Base-by-base conservation (phyloP, 37 sponge, comb jelly and placozoan species). In the Ianthella basta region DNA sequence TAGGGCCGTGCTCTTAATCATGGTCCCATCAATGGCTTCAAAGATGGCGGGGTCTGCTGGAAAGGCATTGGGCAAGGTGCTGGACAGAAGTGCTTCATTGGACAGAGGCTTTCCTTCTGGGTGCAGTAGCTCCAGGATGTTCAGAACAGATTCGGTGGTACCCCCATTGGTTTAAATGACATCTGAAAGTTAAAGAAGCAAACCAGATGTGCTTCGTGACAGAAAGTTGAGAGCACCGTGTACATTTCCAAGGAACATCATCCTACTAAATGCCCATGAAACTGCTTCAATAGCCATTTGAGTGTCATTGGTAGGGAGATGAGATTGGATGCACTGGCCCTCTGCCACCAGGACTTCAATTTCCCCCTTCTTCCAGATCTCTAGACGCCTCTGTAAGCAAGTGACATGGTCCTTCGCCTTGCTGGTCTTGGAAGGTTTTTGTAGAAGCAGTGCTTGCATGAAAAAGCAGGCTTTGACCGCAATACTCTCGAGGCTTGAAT, bases 321-420 rank as follows among this genome's bases (percentile, higher is more conserved):
- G 64, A 61, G 64, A 61, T 61, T 61, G 64, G 8, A 61, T 61
- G 64, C 64, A 61, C 13, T 27, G 64, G 64, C 64, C 64, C 64
- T 61, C 64, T 12, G 25, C 64, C 64, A 61, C 64, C 64, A 61
- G 64, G 64, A 61, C 64, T 61, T 61, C 29, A 12, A 61, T 61
- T 61, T 61, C 64, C 64, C 64, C 64, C 64, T 61, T 61, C 64
- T 61, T 61, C n/a, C 64, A 61, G 64, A 4, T 61, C 64, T 29
- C 64, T 61, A 61, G 64, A 12, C 27, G 64, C 64, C 64, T 61
- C 64, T 44, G 50, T 44, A 44, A 44, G 50, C 50, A 44, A 44
- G 50, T 44, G 50, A 44, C 50, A 44, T 44, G 6, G 50, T 44
- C 50, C 6, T 44, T 44, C 6, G 50, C 50, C 50, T 44, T 44